Percentiles rank a stretch among this genome's conserved stretches.
These are phyloP conservation scores for Druon quercuslanigerum DNA, from an alignment of 1,140 invertebrate genomes.

Conservation along the genomic window DNA sequence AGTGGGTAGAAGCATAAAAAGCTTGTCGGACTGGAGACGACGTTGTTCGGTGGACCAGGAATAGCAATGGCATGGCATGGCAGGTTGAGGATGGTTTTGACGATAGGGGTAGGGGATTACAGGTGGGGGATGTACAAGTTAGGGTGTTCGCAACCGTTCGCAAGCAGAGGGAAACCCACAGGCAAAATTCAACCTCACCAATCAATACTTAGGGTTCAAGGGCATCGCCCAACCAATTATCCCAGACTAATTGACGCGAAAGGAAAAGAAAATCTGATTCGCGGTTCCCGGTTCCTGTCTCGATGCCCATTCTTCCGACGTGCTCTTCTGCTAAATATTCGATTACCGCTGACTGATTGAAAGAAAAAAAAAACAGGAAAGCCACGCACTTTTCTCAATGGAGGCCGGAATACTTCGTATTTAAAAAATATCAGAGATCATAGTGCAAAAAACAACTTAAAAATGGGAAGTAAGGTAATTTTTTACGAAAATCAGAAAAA, in stretches of 20 bases:
- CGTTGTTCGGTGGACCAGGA: constrained; percentile 59
- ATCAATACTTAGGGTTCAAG: constrained; percentile 76
- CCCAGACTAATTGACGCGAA: constrained; percentile 69
- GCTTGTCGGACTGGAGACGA: constrained; percentile 42
- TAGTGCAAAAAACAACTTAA: no score
- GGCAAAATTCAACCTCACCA: constrained; percentile 72
- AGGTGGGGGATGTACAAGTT: constrained; percentile 55
- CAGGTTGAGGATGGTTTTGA: constrained; percentile 33
- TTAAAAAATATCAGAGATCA: no score
- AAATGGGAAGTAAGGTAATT: no score
- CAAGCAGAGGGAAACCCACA: constrained; percentile 65
- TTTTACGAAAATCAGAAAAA: no score
- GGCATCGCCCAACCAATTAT: constrained; percentile 75
- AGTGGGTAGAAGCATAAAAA: constrained; percentile 26
- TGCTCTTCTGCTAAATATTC: neutral
- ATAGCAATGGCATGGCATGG: constrained; percentile 36
- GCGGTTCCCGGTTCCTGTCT: neutral
- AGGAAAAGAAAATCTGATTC: constrained; percentile 52
- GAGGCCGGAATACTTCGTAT: no score
- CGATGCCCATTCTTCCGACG: neutral
- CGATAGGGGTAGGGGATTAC: constrained; percentile 36
- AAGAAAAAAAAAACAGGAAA: neutral
- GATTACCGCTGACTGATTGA: neutral
- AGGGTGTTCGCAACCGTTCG: constrained; percentile 60
- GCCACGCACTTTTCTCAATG: neutral